Evolutionary conservation across 2,113 vertebrate genomes (phyloP), one percentile per base, ranked within the genome.

Genomic region (Peromyscus polionotus): DNA sequence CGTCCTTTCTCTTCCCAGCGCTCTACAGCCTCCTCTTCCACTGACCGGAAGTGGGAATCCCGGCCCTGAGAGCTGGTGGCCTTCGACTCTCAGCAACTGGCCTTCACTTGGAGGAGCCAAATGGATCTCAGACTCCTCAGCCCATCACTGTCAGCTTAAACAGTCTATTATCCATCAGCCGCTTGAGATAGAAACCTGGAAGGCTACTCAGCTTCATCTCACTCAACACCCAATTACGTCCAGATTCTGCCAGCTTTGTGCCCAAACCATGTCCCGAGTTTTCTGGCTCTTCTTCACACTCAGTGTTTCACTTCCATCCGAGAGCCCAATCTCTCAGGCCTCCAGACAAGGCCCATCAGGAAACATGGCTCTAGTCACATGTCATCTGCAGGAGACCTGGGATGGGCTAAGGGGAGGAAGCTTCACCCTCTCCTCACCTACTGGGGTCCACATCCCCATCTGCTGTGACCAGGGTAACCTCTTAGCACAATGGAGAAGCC

Each of bases 151-250:
- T 13, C 2, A 0, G 8, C 11, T 10, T 61, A 31, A 42, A 63
- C 0, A 0, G n/a, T 6, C 59, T 24, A 0, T 51, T 42, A 51
- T 7, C 2, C 39, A 73, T 28, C 51, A 24, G 39, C 59, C 7
- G 0, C 61, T 28, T 42, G 17, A 36, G 63, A 14, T 24, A 72
- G 61, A 63, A 36, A 9, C 12, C 0, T 5, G 3, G 42, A 0
- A 33, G 8, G 5, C 1, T 3, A 24, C 11, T 31, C 5, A 4
- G 7, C 79, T 73, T 16, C 45, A 9, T 11, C 72, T 70, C 6
- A 5, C 0, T 0, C 24, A 0, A 0, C 0, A 0, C 7, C 77
- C 17, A 16, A 36, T 11, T 45, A 4, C n/a, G 7, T 0, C 65
- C 12, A 6, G 57, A 0, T 48, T 17, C 85, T 31, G n/a, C 36